phyloP scores from a whole-genome alignment of 2,797 vertebrate genomes.

The Sparus aurata region DNA sequence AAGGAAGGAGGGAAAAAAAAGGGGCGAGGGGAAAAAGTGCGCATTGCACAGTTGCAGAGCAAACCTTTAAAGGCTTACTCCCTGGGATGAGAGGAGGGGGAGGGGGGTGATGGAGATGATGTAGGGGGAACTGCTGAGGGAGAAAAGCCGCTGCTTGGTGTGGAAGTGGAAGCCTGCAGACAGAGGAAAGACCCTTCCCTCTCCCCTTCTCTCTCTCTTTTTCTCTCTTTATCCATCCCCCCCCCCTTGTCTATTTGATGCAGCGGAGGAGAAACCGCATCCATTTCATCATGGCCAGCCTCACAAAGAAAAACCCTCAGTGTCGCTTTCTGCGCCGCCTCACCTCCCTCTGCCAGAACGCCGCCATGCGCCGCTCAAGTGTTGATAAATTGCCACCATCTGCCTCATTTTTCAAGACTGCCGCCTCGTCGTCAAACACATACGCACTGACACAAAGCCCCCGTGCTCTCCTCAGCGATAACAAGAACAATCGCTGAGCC shows the following conservation, averaged over 20 bases:
- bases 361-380: conserved; percentile 52
- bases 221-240: conserved; percentile 39
- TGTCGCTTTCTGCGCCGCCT: conserved; percentile 31
- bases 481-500: conserved; percentile 74
- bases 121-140: conserved; percentile 17
- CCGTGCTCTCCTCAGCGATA: conserved; percentile 63
- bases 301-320: conserved; percentile 59
- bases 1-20: conserved; percentile 19
- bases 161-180: conserved; percentile 45
- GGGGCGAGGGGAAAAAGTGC: not conserved
- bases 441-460: conserved; percentile 59
- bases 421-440: conserved; percentile 65
- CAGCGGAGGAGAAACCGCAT: conserved; percentile 59
- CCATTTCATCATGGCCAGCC: conserved; percentile 70
- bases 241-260: conserved; percentile 53
- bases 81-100: conserved; percentile 14
- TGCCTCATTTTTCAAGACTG: conserved; percentile 75
- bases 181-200: conserved; percentile 38
- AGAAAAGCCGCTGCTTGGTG: conserved; percentile 36
- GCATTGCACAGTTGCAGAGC: conserved; percentile 26
- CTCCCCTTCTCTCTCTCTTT: conserved; percentile 2
- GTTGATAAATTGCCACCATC: conserved; percentile 78
- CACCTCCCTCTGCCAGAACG: conserved; percentile 43
- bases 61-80: conserved; percentile 44
- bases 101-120: conserved; percentile 15